Evolutionary conservation across 2,113 vertebrate species (phyloP), one percentile per base, ranked within the genome.

Genomic region (Tapirus terrestris): DNA sequence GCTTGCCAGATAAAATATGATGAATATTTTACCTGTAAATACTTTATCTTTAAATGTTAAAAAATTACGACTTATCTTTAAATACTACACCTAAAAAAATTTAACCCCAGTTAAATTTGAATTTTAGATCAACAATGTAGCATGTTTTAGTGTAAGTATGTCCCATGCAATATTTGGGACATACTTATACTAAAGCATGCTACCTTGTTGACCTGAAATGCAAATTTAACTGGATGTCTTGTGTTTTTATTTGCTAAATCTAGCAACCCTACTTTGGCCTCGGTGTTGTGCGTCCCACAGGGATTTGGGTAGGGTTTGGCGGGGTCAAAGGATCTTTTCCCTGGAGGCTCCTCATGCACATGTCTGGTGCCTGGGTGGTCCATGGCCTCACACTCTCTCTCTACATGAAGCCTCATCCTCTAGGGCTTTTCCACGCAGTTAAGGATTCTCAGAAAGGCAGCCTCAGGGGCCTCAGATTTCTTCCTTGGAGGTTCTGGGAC

Each of bases 321-420:
- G 2, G 31, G 36, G 18, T 23, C 23, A 27, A 58, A 63, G 45
- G 23, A 14, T 6, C 21, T 33, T 4, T 36, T 79, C 65, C 11
- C 14, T 3, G 16, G 29, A 5, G 33, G 8, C 6, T 48, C n/a
- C 56, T 39, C 14, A n/a, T 1, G 8, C 18, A 8, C 0, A 0
- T 9, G n/a, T 27, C 36, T 58, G 73, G 31, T 25, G 39, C 58
- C 23, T 18, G 31, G 31, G 61, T 18, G 13, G 25, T 31, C 63
- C 18, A 2, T 1, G 27, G 20, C 33, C 16, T 8, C n/a, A 11
- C 7, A 1, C 2, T 18, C 25, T 45, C 3, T 48, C 77, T 70
- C 61, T 31, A 60, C 23, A 7, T 2, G 61, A 53, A 8, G 11
- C 56, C 58, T 11, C 11, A 10, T 60, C 60, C 39, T 70, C 63